These are phyloP conservation scores for Ispidina lecontei DNA, from an alignment of 2,797 vertebrate species.

Conservation along the genomic window DNA sequence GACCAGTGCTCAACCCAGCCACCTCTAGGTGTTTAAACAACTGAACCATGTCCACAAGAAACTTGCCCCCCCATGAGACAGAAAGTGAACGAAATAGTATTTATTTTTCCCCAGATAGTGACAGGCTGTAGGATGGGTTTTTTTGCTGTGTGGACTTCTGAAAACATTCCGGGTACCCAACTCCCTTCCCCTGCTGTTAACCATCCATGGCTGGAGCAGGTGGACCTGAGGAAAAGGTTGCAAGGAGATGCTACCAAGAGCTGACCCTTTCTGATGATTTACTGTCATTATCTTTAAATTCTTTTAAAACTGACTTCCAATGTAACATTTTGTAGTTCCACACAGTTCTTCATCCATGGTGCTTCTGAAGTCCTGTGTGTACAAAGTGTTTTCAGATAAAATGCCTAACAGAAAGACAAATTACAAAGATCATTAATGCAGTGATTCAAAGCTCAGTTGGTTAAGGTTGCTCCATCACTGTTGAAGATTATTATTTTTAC, in stretches of 20 bases:
- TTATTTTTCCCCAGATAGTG: not conserved
- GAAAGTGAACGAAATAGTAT: not conserved
- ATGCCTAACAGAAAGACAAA: not conserved
- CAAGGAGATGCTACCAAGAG: not conserved
- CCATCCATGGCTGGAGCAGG: not conserved
- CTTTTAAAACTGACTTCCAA: not conserved
- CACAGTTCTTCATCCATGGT: accelerated
- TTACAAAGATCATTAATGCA: not conserved
- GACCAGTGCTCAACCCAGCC: not conserved
- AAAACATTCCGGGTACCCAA: accelerated
- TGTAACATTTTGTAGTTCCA: not conserved
- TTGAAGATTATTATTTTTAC: not conserved
- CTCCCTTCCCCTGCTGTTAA: not conserved
- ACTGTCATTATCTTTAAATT: not conserved
- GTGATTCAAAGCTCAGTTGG: not conserved
- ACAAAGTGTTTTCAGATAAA: not conserved
- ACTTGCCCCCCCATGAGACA: accelerated
- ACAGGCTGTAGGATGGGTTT: not conserved
- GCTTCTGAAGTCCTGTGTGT: not conserved
- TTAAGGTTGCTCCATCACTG: not conserved
- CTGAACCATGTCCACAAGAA: accelerated
- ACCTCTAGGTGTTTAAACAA: not conserved
- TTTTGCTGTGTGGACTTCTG: not conserved
- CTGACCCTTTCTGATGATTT: not conserved
- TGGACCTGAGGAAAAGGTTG: not conserved